phyloP scores from a whole-genome alignment of 1,140 invertebrate genomes.

The Drosophila bocqueti region DNA sequence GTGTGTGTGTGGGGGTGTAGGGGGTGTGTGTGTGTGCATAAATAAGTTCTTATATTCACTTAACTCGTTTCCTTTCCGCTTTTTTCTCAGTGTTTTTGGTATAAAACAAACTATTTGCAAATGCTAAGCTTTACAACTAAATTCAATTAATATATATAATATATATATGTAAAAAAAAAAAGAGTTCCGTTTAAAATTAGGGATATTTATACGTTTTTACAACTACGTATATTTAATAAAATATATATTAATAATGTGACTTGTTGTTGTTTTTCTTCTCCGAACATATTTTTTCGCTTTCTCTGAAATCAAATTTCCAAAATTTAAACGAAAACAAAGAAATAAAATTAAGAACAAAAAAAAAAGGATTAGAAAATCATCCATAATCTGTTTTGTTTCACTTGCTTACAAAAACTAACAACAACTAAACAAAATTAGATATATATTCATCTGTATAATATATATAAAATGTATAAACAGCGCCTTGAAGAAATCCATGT shows the following conservation, averaged over 20 bases:
- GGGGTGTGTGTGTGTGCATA: constrained; percentile 39
- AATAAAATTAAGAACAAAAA: background rate
- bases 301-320: constrained; percentile 42
- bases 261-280: constrained; percentile 56
- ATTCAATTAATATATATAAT: constrained; percentile 50
- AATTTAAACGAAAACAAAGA: constrained; percentile 24
- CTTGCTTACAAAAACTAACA: constrained; percentile 77
- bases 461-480: constrained; percentile 44
- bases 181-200: constrained; percentile 16
- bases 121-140: constrained; percentile 69
- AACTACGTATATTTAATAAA: constrained; percentile 22
- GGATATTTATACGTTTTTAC: constrained; percentile 26
- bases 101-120: constrained; percentile 74
- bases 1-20: constrained; percentile 30
- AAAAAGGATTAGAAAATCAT: constrained; percentile 5
- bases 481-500: constrained; percentile 48
- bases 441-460: constrained; percentile 13
- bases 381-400: constrained; percentile 4
- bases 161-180: constrained; percentile 14
- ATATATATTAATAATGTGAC: constrained; percentile 61
- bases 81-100: constrained; percentile 67
- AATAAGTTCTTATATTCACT: constrained; percentile 61
- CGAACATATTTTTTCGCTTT: background rate
- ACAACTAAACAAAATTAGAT: constrained; percentile 60
- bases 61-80: constrained; percentile 22